phyloP scores from a whole-genome alignment of 2,797 vertebrate genomes.

The Capromys pilorides region DNA sequence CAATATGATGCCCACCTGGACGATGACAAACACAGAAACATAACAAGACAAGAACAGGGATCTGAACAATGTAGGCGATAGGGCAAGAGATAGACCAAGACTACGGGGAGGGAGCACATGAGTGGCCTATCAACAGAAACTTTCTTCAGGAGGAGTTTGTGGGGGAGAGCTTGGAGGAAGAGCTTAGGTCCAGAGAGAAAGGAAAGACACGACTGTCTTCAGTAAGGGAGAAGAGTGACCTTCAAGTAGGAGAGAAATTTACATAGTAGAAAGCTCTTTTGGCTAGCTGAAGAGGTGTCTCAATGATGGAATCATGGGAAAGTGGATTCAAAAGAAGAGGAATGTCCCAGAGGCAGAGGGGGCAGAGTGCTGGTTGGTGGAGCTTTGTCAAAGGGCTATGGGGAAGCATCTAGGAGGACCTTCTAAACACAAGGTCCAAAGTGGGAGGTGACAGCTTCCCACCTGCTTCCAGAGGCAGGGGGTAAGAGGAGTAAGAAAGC shows the following conservation, averaged over 20 bases:
- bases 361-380: not conserved
- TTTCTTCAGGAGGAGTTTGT: not conserved
- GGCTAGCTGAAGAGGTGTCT: not conserved
- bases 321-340: not conserved
- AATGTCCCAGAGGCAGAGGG: not conserved
- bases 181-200: slow-evolving; percentile 5
- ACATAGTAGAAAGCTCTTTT: not conserved
- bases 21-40: not conserved
- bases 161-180: not conserved
- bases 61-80: not conserved
- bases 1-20: not conserved
- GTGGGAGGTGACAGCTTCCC: not conserved
- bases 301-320: not conserved
- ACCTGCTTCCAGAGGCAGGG: not conserved
- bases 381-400: not conserved
- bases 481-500: not conserved
- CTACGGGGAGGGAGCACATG: not conserved
- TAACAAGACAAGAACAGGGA: not conserved
- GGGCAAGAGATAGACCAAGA: not conserved
- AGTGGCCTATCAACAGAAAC: not conserved
- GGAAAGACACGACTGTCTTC: not conserved
- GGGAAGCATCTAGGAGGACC: not conserved
- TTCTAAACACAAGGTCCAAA: not conserved
- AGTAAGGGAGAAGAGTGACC: not conserved
- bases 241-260: slow-evolving; percentile 19